Conservation (phyloP, 2,797 vertebrate genomes). For the Tenualosa thibaudeaui region DNA sequence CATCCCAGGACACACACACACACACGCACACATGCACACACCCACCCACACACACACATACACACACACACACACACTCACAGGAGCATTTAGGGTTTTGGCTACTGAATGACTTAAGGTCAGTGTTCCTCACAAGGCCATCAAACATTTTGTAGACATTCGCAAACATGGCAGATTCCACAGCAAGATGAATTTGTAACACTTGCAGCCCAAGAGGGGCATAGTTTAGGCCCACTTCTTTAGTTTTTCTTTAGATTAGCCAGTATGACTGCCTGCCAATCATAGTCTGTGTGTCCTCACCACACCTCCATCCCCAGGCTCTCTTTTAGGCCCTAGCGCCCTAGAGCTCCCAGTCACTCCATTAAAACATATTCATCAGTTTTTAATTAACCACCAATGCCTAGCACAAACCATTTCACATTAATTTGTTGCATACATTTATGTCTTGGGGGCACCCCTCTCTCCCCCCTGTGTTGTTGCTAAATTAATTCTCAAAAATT, state of each 20-base stretch:
- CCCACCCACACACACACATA: neutral
- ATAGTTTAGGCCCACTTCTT: neutral
- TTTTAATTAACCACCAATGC: conserved; percentile 56
- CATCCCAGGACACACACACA: neutral
- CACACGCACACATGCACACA: neutral
- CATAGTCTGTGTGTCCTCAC: neutral
- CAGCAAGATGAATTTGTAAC: neutral
- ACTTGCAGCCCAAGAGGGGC: neutral
- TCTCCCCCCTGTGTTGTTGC: conserved; percentile 9
- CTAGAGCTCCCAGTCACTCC: conserved; percentile 35
- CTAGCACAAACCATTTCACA: conserved; percentile 46
- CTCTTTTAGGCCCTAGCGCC: neutral
- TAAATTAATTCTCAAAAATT: conserved; percentile 49
- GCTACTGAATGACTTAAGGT: neutral
- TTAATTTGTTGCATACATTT: conserved; percentile 52
- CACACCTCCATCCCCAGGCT: neutral
- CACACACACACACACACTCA: neutral
- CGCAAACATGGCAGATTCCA: neutral
- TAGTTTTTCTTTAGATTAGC: neutral
- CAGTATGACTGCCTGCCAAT: neutral
- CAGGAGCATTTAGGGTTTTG: neutral
- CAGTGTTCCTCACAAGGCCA: neutral
- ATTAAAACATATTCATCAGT: conserved; percentile 43
- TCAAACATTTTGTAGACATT: neutral
- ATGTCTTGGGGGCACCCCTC: conserved; percentile 44